A percentile compares a stretch with the other conserved stretches of the same genome.
Conservation (phyloP, 2,797 vertebrate genomes). For the Nannoperca obscura region DNA sequence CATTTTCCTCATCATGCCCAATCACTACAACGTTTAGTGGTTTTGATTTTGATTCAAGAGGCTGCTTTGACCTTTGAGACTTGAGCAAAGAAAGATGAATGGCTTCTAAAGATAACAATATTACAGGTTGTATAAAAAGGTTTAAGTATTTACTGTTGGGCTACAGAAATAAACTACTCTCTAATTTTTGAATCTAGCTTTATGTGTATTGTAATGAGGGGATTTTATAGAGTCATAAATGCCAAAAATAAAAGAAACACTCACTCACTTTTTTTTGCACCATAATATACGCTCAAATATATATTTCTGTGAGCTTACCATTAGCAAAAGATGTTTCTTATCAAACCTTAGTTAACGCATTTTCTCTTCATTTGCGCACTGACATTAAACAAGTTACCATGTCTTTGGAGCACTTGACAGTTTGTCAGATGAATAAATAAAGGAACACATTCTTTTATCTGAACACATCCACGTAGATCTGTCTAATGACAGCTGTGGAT, state of each 20-base stretch:
- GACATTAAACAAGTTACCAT: conserved; percentile 65
- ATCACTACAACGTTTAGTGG: conserved; percentile 52
- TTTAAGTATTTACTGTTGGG: conserved; percentile 3
- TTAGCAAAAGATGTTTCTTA: conserved; percentile 45
- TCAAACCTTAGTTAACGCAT: conserved; percentile 40
- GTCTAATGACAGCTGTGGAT: conserved; percentile 83
- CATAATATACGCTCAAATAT: conserved; percentile 5
- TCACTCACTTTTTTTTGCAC: neutral
- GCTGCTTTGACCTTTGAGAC: conserved; percentile 67
- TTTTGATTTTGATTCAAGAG: conserved; percentile 72
- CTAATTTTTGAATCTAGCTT: neutral
- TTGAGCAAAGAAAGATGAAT: conserved; percentile 42
- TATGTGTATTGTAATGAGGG: neutral
- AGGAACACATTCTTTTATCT: conserved; percentile 75
- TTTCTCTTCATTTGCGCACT: conserved; percentile 56
- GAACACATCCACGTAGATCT: conserved; percentile 74
- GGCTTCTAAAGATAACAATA: conserved; percentile 49
- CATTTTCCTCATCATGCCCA: conserved; percentile 71
- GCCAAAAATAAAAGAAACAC: neutral
- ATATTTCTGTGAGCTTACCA: conserved; percentile 4
- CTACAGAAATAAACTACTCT: neutral
- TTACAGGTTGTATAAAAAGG: conserved; percentile 15
- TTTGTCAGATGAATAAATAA: conserved; percentile 83
- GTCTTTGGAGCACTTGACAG: conserved; percentile 72
- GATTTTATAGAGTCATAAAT: conserved; percentile 23